Base-by-base conservation (phyloP, 2,888 invertebrate genomes). In the Corbicula japonica region DNA sequence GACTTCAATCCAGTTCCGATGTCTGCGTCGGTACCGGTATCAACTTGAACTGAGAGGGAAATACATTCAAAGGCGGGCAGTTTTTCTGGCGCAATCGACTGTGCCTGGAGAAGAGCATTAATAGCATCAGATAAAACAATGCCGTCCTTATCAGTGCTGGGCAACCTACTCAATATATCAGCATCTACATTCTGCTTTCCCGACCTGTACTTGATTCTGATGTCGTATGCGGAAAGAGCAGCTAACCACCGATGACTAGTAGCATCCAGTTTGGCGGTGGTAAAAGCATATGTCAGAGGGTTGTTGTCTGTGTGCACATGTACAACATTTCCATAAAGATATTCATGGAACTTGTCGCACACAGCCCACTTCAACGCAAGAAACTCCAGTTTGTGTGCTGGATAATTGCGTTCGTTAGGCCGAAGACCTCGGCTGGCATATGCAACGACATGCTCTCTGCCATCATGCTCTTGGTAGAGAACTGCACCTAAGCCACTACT, bases 331-430 rank as follows among this genome's bases (percentile, higher is more conserved):
- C 54, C 54, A 54, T 54, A 54, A 4, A 54, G 28, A n/a, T 54
- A 54, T 18, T 54, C 54, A 26, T 26, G 21, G 28, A 54, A 54
- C 28, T 54, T 54, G 54, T 54, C 54, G 15, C 21, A 23, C 21
- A 62, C 44, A 44, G 44, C 62, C 44, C 62, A 62, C 44, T 62
- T 62, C 44, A 62, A n/a, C n/a, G 61, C 61, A 8, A 61, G 61
- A 41, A 41, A 61, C 23, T 61, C 61, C 18, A 61, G 41, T 34
- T 61, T 61, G 44, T 38, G 35, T 23, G 41, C 35, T 23, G 35
- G 61, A 26, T 23, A 41, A 26, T 61, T 61, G n/a, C 61, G 61
- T 34, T 61, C 61, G 32, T 34, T 38, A 18, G 41, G 38, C 12
- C 38, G 23, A 23, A 61, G 26, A 38, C 41, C 38, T 61, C 61